Conservation (phyloP, 1,140 invertebrate species). For the Penaeus chinensis region DNA sequence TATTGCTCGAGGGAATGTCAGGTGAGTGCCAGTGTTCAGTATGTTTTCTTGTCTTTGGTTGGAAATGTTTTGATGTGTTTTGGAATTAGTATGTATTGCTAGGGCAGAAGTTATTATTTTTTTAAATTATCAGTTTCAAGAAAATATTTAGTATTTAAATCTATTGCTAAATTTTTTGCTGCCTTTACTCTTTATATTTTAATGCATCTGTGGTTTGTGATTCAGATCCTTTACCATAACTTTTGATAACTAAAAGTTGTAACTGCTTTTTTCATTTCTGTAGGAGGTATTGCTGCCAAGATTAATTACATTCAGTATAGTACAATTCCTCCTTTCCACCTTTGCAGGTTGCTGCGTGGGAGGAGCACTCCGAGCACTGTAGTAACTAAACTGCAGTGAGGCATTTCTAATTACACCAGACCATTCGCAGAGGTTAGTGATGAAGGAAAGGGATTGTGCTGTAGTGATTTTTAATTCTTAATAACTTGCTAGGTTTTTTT, state of each 20-base stretch:
- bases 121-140: not conserved
- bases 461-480: too few relatives aligned
- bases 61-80: not conserved
- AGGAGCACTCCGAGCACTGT: constrained; percentile 86
- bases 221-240: too few relatives aligned
- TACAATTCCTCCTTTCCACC: too few relatives aligned
- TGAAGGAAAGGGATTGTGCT: too few relatives aligned
- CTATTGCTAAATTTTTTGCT: too few relatives aligned
- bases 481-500: too few relatives aligned
- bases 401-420: constrained; percentile 6
- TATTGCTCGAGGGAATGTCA: constrained; percentile 90
- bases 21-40: constrained; percentile 70
- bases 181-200: too few relatives aligned
- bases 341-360: constrained; percentile 82
- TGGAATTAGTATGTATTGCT: not conserved
- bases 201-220: too few relatives aligned
- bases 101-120: not conserved
- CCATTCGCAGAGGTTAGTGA: constrained; percentile 6
- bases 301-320: too few relatives aligned
- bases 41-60: not conserved
- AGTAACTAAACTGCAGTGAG: constrained; percentile 72
- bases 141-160: not conserved
- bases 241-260: too few relatives aligned
- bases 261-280: too few relatives aligned
- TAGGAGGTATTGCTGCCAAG: too few relatives aligned